Evolutionary conservation across 2,888 invertebrate genomes (phyloP).

Genomic region (Troides aeacus): DNA sequence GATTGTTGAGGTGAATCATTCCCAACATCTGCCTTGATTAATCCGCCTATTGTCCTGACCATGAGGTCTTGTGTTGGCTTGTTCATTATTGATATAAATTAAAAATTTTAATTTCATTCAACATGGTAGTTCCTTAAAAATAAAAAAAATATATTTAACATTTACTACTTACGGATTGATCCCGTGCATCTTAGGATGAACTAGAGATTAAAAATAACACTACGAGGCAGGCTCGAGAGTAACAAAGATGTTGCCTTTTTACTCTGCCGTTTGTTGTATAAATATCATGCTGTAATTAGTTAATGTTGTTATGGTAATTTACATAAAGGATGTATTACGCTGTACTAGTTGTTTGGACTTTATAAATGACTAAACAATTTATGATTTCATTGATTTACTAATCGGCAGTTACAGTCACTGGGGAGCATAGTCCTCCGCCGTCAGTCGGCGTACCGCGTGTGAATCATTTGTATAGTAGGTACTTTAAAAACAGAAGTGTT

Average conservation of each 20-base stretch:
- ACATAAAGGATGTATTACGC: not conserved
- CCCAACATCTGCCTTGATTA: slow-evolving; percentile 18
- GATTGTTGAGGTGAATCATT: slow-evolving; percentile 15
- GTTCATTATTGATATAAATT: not conserved
- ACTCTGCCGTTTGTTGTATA: not conserved
- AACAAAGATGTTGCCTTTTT: not conserved
- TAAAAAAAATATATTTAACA: not conserved
- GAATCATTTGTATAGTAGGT: not conserved
- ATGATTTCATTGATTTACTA: not conserved
- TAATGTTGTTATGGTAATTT: slow-evolving; percentile 1
- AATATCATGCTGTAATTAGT: not conserved
- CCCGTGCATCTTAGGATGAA: not conserved
- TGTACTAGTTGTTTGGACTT: not conserved
- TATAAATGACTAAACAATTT: not conserved
- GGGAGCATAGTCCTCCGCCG: not conserved
- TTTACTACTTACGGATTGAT: not conserved
- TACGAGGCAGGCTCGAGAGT: not conserved
- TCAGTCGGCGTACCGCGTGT: not conserved
- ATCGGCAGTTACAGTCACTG: not conserved
- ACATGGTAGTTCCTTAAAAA: not conserved
- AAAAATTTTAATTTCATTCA: not conserved
- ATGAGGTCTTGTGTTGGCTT: not conserved
- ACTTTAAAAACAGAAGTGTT: not conserved
- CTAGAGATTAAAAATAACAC: not conserved
- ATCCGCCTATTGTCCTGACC: slow-evolving; percentile 7